Conservation (phyloP, 2,888 invertebrate genomes). For the Nasonovia ribisnigri region DNA sequence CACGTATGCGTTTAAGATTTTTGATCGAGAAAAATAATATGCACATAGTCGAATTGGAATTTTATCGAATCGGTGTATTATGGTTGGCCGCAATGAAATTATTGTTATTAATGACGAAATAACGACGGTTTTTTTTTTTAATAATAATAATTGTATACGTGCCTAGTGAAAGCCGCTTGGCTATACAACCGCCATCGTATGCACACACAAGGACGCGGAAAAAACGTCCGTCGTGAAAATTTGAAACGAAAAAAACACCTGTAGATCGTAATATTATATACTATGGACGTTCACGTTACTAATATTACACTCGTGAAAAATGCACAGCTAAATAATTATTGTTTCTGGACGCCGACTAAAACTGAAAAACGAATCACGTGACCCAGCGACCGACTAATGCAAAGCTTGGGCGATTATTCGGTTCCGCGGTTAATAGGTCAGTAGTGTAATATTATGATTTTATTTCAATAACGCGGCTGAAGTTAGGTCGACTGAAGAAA, state of each 20-base stretch:
- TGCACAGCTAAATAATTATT: neutral
- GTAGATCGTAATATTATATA: neutral
- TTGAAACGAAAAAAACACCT: neutral
- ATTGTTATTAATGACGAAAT: constrained; percentile 62
- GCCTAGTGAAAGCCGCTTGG: constrained; percentile 51
- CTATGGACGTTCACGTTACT: neutral
- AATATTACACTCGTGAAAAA: neutral
- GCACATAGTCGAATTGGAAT: constrained; percentile 3
- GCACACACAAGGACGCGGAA: constrained; percentile 28
- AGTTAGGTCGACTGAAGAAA: neutral
- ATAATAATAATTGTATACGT: constrained; percentile 50
- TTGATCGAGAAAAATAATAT: neutral
- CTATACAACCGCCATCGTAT: neutral
- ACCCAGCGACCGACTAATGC: neutral
- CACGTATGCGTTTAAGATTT: neutral
- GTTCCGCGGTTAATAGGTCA: neutral
- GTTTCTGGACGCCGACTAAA: neutral
- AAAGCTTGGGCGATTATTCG: neutral
- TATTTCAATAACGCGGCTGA: neutral
- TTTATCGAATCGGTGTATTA: constrained; percentile 8
- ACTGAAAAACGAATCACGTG: neutral
- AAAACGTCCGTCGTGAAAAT: constrained; percentile 40
- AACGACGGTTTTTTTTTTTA: constrained; percentile 42
- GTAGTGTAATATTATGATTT: neutral
- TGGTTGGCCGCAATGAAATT: constrained; percentile 52